Base-by-base conservation (phyloP, 2,797 vertebrate species). In the Micrastur ruficollis region DNA sequence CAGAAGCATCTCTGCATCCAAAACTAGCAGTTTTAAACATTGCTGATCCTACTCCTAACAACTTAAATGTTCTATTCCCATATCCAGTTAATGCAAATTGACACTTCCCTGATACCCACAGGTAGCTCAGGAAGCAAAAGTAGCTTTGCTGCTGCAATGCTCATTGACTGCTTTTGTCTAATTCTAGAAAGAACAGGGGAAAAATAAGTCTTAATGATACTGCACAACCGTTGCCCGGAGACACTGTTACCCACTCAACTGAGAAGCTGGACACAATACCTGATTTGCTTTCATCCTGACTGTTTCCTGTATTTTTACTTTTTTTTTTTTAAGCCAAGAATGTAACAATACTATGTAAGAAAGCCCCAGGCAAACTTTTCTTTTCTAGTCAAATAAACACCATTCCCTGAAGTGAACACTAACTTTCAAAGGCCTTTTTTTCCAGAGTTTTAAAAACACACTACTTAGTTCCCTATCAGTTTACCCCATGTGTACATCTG, bases 351-450 rank as follows among this genome's bases (percentile, higher is more conserved):
- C 63, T 63, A 20, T 55, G 36, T 67, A 73, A 76, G 70, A 95
- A 94, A 82, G 90, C 86, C 75, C 40, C 55, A 87, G 93, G 92
- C 89, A 89, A 89, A 53, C 58, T 80, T 80, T 31, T 76, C 34
- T 84, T 80, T 90, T 82, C 81, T 36, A 72, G 53, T 78, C 86
- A 95, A 97, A 95, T 85, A 95, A 94, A 85, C 75, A 79, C 38
- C 40, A 91, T 62, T 90, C 90, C 92, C 86, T 75, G 49, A 94
- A 67, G 81, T 71, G 81, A 94, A 89, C 14, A 7, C 36, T 87
- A 86, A 82, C 68, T 93, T 89, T 78, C 89, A 94, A 92, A 94
- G 84, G 72, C 38, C 31, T 52, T 81, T 91, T 90, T 92, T 34
- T 50, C 40, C 40, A 78, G 52, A 76, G 73, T 89, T 76, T 89